phyloP scores from a whole-genome alignment of 2,113 vertebrate genomes.

The Trichechus manatus region DNA sequence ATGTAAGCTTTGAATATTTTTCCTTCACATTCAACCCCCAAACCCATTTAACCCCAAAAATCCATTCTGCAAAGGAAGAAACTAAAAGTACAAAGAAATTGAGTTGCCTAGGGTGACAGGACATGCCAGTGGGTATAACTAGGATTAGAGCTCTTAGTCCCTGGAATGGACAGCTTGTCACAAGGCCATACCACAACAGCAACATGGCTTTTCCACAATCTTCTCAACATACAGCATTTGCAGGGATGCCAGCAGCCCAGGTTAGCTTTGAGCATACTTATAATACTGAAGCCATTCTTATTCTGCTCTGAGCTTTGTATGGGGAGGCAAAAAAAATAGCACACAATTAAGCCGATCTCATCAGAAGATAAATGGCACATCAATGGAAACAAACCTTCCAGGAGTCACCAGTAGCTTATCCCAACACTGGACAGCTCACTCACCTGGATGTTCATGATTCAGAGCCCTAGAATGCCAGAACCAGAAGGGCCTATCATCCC shows the following conservation, averaged over 20 bases:
- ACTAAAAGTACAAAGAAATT: neutral
- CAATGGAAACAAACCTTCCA: neutral
- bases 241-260: neutral
- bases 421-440: neutral
- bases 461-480: neutral
- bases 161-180: neutral
- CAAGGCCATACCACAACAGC: neutral
- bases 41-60: neutral
- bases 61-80: conserved; percentile 8
- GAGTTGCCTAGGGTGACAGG: neutral
- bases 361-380: neutral
- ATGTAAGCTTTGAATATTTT: neutral
- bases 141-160: neutral
- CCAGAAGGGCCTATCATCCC: neutral
- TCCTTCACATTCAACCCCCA: conserved; percentile 39
- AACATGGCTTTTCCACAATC: neutral
- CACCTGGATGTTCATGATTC: neutral
- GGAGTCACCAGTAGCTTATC: neutral
- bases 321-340: neutral
- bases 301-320: neutral
- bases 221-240: neutral
- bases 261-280: neutral
- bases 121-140: neutral
- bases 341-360: neutral
- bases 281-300: neutral